These are phyloP conservation scores for Dasyornis broadbenti DNA, from an alignment of 2,113 vertebrate genomes.

Conservation along the genomic window DNA sequence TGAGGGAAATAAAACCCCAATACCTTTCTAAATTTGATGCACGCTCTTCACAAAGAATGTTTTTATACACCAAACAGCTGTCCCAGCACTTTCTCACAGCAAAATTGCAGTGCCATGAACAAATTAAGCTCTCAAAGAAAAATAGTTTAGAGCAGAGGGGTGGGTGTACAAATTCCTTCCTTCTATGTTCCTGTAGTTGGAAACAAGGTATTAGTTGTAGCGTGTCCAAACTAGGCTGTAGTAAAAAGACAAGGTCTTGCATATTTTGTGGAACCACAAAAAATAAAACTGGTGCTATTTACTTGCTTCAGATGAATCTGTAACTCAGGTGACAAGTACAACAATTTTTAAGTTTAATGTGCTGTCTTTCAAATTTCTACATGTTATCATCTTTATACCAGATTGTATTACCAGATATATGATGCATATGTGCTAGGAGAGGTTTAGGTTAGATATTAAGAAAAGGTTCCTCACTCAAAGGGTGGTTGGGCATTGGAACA, in stretches of 20 bases:
- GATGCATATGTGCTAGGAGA: neutral
- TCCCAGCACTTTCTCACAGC: neutral
- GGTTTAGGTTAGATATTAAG: neutral
- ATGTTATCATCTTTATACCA: neutral
- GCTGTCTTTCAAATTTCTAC: neutral
- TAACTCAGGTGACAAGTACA: neutral
- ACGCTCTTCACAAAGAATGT: neutral
- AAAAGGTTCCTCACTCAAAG: neutral
- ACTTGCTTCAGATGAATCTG: neutral
- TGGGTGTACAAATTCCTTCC: neutral
- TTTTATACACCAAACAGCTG: neutral
- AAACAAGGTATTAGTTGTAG: neutral
- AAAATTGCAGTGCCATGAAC: neutral
- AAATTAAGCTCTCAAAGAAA: neutral
- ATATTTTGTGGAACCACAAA: neutral
- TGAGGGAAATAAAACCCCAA: accelerated
- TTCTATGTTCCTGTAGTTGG: neutral
- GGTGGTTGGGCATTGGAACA: neutral
- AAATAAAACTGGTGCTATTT: neutral
- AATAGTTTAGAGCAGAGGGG: neutral
- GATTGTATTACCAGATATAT: neutral
- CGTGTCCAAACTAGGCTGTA: neutral
- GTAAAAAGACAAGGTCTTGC: neutral
- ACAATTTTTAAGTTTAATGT: neutral
- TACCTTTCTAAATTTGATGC: neutral